A percentile compares a stretch with the other conserved stretches of the same genome.
Evolutionary conservation across 2,888 invertebrate genomes (phyloP).

Genomic region (Ennomos quercinarius): DNA sequence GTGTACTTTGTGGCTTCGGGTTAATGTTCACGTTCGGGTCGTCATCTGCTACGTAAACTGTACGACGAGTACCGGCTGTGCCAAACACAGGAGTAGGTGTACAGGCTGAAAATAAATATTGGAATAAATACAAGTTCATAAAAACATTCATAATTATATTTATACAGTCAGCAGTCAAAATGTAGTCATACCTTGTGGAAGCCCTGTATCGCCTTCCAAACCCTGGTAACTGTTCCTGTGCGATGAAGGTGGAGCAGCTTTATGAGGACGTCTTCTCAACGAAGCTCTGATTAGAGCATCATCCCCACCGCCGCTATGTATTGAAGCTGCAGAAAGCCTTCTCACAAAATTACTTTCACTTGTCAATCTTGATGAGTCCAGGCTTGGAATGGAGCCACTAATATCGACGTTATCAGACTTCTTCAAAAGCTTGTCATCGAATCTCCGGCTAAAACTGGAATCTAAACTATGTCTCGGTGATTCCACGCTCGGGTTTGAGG

Average conservation of each 20-base stretch:
- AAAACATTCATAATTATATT: too few relatives aligned
- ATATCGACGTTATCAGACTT: slow-evolving; percentile 76
- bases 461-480: slow-evolving; percentile 78
- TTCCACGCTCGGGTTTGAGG: slow-evolving; percentile 75
- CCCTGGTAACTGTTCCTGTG: slow-evolving; percentile 88
- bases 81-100: slow-evolving; percentile 87
- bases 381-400: slow-evolving; percentile 72
- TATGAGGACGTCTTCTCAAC: slow-evolving; percentile 85
- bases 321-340: slow-evolving; percentile 75
- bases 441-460: slow-evolving; percentile 71
- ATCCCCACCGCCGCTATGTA: slow-evolving; percentile 84
- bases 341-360: slow-evolving; percentile 75
- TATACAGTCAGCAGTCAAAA: not conserved
- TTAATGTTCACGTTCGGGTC: slow-evolving; percentile 80
- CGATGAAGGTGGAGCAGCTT: slow-evolving; percentile 69
- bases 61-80: slow-evolving; percentile 92
- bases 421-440: slow-evolving; percentile 74
- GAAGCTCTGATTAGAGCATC: slow-evolving; percentile 86
- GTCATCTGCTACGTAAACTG: slow-evolving; percentile 92
- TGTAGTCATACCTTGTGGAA: slow-evolving; percentile 66
- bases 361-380: slow-evolving; percentile 71
- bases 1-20: slow-evolving; percentile 75
- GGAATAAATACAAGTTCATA: too few relatives aligned
- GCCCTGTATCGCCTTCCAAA: slow-evolving; percentile 71
- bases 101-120: slow-evolving; percentile 53